Evolutionary conservation across 2,113 vertebrate species (phyloP).

Genomic region (Bubo bubo): DNA sequence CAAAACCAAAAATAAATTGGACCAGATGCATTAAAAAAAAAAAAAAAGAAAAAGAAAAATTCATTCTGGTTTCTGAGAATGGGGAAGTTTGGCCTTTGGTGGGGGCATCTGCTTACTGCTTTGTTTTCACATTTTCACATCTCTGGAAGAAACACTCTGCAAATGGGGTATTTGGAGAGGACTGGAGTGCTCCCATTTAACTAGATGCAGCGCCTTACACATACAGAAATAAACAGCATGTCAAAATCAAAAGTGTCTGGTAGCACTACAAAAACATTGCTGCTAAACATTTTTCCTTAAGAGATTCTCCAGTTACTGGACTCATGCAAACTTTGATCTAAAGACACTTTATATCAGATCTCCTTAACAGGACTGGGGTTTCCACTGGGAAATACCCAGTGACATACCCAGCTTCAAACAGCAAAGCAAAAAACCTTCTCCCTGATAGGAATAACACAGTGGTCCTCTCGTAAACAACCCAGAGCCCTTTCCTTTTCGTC

Average conservation of each 20-base stretch:
- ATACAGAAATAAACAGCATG: neutral
- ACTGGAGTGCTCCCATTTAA: neutral
- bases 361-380: neutral
- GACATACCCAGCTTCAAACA: neutral
- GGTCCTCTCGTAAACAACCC: neutral
- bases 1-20: neutral
- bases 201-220: neutral
- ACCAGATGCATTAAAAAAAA: neutral
- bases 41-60: neutral
- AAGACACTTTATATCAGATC: neutral
- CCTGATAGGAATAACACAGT: neutral
- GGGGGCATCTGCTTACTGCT: neutral
- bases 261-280: neutral
- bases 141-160: neutral
- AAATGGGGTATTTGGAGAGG: neutral
- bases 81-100: neutral
- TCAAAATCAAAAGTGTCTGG: neutral
- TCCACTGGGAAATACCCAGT: neutral
- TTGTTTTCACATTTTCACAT: neutral
- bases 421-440: neutral
- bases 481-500: neutral
- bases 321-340: neutral
- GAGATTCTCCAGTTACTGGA: neutral
- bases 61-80: neutral
- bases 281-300: neutral